Evolutionary conservation across 2,888 invertebrate species (phyloP).

Genomic region (Idaea dimidiata): DNA sequence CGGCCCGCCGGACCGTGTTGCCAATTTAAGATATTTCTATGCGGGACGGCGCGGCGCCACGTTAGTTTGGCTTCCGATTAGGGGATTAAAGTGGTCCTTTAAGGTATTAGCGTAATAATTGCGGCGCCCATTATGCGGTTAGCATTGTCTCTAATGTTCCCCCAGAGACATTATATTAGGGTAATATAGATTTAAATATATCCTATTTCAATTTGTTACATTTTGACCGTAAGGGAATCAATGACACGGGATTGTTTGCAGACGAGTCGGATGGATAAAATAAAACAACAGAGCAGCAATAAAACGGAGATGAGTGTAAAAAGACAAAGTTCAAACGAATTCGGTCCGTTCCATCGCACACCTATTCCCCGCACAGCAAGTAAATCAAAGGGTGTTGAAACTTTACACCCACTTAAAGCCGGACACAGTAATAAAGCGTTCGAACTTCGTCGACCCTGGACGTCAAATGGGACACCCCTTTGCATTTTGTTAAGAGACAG

Average conservation of each 20-base stretch:
- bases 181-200: conserved; percentile 39
- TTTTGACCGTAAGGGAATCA: conserved; percentile 18
- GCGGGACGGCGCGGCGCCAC: conserved; percentile 68
- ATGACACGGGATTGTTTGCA: conserved; percentile 22
- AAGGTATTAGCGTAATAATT: conserved; percentile 78
- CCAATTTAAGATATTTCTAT: conserved; percentile 82
- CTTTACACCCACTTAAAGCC: conserved; percentile 81
- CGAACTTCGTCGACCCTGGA: conserved; percentile 77
- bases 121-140: conserved; percentile 70
- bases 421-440: conserved; percentile 81
- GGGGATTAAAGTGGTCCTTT: conserved; percentile 78
- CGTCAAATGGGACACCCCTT: conserved; percentile 76
- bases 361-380: conserved; percentile 71
- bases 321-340: conserved; percentile 64
- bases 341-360: conserved; percentile 58
- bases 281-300: conserved; percentile 43
- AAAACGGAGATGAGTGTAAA: conserved; percentile 48
- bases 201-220: conserved; percentile 25
- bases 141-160: conserved; percentile 54
- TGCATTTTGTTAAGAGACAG: conserved; percentile 65
- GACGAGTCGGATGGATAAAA: conserved; percentile 32
- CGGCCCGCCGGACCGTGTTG: conserved; percentile 78
- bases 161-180: conserved; percentile 37
- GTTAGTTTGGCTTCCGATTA: conserved; percentile 80
- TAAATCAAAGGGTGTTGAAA: conserved; percentile 82